Conservation (phyloP, 2,113 vertebrate species). For the Ramphastos sulfuratus region DNA sequence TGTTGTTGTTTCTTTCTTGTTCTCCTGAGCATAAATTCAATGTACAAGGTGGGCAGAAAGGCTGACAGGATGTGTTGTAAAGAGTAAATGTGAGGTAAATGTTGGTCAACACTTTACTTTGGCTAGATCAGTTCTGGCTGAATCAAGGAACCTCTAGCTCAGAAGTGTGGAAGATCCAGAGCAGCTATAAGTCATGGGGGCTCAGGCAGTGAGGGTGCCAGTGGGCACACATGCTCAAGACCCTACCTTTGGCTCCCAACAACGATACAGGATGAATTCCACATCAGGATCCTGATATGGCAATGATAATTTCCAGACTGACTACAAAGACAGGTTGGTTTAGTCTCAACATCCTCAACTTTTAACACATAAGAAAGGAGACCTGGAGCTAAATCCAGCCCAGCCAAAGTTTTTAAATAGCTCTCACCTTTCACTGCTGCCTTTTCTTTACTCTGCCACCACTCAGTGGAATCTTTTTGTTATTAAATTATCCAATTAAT, state of each 20-base stretch:
- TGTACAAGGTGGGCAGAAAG: not conserved
- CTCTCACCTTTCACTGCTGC: not conserved
- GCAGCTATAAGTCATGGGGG: not conserved
- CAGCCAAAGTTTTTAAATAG: not conserved
- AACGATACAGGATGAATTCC: not conserved
- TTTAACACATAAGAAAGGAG: not conserved
- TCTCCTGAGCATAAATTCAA: not conserved
- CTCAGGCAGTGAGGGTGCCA: not conserved
- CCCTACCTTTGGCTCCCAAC: not conserved
- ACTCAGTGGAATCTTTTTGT: not conserved
- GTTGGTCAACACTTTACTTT: accelerated
- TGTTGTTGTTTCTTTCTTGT: not conserved
- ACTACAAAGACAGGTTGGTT: not conserved
- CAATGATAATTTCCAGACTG: not conserved
- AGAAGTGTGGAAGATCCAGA: not conserved
- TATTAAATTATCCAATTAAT: not conserved
- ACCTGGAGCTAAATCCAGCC: not conserved
- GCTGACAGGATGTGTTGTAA: not conserved
- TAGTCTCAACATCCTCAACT: not conserved
- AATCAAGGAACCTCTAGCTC: not conserved
- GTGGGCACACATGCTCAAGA: not conserved
- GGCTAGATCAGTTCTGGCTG: not conserved
- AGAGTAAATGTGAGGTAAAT: not conserved
- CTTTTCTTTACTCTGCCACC: not conserved
- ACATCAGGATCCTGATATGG: not conserved